Evolutionary conservation across 2,888 invertebrate genomes (phyloP).

Genomic region (Idaea biselata): DNA sequence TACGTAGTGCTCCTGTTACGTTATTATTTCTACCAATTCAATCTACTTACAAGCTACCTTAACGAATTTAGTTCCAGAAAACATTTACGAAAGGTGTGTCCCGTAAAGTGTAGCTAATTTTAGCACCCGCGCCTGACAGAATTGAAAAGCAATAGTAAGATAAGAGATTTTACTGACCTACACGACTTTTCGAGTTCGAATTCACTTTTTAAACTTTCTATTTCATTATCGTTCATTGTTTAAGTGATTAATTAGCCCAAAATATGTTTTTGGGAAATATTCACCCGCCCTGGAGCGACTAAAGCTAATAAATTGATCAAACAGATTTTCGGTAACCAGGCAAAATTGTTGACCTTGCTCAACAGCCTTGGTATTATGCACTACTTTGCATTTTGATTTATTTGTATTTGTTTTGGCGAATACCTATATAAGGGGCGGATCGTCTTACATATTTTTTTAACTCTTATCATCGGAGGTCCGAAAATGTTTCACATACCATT

Average conservation of each 20-base stretch:
- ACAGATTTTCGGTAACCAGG: slow-evolving; percentile 34
- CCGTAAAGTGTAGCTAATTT: not conserved
- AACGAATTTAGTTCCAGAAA: slow-evolving; percentile 7
- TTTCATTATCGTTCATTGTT: slow-evolving; percentile 69
- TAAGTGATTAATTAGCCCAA: slow-evolving; percentile 48
- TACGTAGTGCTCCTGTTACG: not conserved
- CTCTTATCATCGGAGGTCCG: no score
- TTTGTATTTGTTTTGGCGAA: not conserved
- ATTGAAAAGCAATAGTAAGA: not conserved
- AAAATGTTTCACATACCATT: no score
- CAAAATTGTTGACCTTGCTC: slow-evolving; percentile 19
- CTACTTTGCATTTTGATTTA: not conserved
- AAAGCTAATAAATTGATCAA: slow-evolving; percentile 81
- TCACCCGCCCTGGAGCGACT: slow-evolving; percentile 89
- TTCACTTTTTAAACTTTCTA: slow-evolving; percentile 69
- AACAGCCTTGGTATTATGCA: slow-evolving; percentile 1
- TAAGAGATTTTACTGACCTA: slow-evolving; percentile 48
- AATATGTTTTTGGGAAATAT: slow-evolving; percentile 20
- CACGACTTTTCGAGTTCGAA: slow-evolving; percentile 72
- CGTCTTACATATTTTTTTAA: no score
- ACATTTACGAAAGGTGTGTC: not conserved
- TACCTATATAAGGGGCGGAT: no score
- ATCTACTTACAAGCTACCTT: slow-evolving; percentile 11
- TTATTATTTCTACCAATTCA: not conserved
- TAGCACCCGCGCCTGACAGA: not conserved